These are phyloP conservation scores for Craseonycteris thonglongyai DNA, from an alignment of 2,113 vertebrate genomes.

Conservation along the genomic window DNA sequence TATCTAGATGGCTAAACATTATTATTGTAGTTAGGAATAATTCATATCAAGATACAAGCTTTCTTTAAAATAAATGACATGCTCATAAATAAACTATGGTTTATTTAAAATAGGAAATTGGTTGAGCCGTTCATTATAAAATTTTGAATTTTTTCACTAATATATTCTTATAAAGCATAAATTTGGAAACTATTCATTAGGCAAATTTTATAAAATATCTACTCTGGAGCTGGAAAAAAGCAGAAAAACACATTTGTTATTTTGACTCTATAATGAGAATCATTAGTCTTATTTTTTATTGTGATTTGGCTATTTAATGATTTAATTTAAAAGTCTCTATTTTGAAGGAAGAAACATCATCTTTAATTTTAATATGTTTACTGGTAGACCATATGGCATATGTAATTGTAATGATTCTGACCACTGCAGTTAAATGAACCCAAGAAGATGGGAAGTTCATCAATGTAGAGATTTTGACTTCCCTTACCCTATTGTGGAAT, in stretches of 20 bases:
- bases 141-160: not conserved
- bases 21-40: not conserved
- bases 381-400: not conserved
- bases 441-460: not conserved
- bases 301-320: not conserved
- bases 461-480: not conserved
- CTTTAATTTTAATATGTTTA: slow-evolving; percentile 17
- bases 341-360: not conserved
- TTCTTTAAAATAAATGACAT: not conserved
- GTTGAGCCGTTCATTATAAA: not conserved
- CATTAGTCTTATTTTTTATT: not conserved
- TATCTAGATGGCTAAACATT: not conserved
- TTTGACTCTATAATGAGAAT: slow-evolving; percentile 11
- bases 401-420: not conserved
- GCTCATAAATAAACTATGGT: not conserved
- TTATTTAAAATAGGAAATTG: not conserved
- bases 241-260: not conserved
- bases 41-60: not conserved
- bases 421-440: not conserved
- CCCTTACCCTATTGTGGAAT: not conserved
- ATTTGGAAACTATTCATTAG: not conserved
- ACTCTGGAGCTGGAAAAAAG: not conserved
- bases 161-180: not conserved
- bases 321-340: not conserved
- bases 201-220: not conserved